Percentiles rank a stretch among this genome's conserved stretches.
Conservation (phyloP, 2,113 vertebrate species). For the Pygoscelis antarcticus region DNA sequence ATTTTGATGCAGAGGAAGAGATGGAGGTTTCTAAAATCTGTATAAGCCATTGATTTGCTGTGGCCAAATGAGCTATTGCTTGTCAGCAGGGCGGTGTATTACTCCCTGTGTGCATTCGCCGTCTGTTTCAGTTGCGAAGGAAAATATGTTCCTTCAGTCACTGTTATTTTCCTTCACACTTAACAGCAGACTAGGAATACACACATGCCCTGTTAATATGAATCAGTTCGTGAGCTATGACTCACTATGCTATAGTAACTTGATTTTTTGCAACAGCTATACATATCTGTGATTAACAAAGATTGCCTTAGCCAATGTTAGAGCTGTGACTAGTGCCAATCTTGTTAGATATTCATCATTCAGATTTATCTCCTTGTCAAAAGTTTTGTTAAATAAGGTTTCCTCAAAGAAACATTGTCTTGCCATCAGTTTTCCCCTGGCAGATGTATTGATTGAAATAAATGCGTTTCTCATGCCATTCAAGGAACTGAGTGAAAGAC, state of each 20-base stretch:
- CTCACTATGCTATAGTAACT: not conserved
- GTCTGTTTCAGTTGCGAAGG: not conserved
- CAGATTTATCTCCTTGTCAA: constrained; percentile 28
- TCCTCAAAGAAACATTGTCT: constrained; percentile 19
- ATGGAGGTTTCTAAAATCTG: not conserved
- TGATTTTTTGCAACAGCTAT: not conserved
- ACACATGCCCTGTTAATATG: not conserved
- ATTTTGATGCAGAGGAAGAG: not conserved
- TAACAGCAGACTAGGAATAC: not conserved
- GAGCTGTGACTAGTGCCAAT: not conserved
- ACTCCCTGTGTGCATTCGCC: not conserved
- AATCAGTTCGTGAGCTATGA: not conserved
- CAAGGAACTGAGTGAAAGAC: not conserved
- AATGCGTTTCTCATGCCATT: not conserved
- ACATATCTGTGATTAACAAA: not conserved
- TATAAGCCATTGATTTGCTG: not conserved
- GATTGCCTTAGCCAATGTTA: not conserved
- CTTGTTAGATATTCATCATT: not conserved
- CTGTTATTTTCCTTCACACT: constrained; percentile 44
- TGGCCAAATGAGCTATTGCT: not conserved
- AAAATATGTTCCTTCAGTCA: not conserved
- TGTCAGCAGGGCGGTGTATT: not conserved
- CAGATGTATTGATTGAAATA: constrained; percentile 29
- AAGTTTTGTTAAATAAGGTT: constrained; percentile 37
- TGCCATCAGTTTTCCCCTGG: not conserved